These are phyloP conservation scores for Colius striatus DNA, from an alignment of 2,113 vertebrate genomes.

Conservation along the genomic window DNA sequence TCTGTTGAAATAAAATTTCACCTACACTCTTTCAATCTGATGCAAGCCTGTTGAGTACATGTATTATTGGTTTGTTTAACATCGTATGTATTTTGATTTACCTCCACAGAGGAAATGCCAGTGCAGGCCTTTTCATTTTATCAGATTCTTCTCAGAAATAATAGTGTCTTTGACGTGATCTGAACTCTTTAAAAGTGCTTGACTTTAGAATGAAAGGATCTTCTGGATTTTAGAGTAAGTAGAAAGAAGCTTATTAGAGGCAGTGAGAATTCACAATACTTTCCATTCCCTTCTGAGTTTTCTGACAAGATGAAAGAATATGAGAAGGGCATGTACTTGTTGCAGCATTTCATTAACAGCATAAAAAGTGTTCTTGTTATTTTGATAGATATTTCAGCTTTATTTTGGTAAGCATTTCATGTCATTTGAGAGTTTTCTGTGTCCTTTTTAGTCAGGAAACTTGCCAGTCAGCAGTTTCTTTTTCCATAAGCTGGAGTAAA, in stretches of 20 bases:
- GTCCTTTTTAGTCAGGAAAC: not conserved
- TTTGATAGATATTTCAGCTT: slow-evolving; percentile 22
- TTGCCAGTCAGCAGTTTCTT: not conserved
- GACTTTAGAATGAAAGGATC: not conserved
- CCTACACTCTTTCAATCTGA: not conserved
- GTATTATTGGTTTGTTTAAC: not conserved
- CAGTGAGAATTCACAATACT: not conserved
- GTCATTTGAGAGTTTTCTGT: not conserved
- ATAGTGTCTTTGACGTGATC: not conserved
- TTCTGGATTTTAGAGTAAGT: not conserved
- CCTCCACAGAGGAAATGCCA: not conserved
- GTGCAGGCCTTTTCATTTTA: not conserved
- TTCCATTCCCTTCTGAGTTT: not conserved
- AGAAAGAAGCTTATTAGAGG: not conserved
- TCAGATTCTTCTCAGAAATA: not conserved
- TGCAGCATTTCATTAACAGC: not conserved
- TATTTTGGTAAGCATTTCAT: slow-evolving; percentile 21
- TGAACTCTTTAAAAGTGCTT: not conserved
- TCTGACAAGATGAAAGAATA: not conserved
- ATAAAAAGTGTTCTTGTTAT: not conserved
- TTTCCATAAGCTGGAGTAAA: not conserved
- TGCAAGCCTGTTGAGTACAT: not conserved
- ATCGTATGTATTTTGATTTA: not conserved
- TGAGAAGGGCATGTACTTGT: not conserved
- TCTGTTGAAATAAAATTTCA: not conserved